Conservation (phyloP, 2,797 vertebrate species). For the Cyprinella venusta region DNA sequence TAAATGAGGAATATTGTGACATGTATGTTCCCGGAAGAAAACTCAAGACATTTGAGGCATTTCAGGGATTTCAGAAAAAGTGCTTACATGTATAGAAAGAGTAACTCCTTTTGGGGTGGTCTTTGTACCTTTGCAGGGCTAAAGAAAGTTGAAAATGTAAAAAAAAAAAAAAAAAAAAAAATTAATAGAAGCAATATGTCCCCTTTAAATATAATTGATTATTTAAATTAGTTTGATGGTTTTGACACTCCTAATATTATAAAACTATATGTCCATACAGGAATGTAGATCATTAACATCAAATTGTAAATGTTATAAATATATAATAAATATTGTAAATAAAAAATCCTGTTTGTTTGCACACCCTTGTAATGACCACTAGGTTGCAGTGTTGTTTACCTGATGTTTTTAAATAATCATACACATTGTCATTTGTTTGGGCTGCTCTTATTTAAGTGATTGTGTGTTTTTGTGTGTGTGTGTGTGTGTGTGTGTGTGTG, state of each 20-base stretch:
- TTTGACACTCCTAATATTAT: neutral
- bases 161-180: neutral
- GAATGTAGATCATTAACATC: neutral
- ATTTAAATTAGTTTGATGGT: neutral
- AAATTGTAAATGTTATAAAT: neutral
- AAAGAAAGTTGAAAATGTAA: neutral
- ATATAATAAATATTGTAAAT: neutral
- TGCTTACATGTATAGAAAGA: neutral
- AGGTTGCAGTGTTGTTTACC: slow-evolving; percentile 34
- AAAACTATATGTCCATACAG: neutral
- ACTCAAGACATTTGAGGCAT: neutral
- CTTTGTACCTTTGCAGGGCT: neutral
- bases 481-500: neutral
- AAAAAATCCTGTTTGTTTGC: neutral
- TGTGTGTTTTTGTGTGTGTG: neutral
- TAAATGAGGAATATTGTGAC: neutral
- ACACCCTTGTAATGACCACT: slow-evolving; percentile 4
- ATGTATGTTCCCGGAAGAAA: neutral
- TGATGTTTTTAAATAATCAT: neutral
- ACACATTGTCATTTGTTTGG: neutral
- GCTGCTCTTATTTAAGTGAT: neutral
- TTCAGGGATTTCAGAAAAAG: neutral
- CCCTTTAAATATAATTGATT: neutral
- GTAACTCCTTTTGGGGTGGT: neutral
- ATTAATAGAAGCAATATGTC: neutral